phyloP scores from a whole-genome alignment of 2,888 invertebrate species.

The Tetheella fluctuosa region DNA sequence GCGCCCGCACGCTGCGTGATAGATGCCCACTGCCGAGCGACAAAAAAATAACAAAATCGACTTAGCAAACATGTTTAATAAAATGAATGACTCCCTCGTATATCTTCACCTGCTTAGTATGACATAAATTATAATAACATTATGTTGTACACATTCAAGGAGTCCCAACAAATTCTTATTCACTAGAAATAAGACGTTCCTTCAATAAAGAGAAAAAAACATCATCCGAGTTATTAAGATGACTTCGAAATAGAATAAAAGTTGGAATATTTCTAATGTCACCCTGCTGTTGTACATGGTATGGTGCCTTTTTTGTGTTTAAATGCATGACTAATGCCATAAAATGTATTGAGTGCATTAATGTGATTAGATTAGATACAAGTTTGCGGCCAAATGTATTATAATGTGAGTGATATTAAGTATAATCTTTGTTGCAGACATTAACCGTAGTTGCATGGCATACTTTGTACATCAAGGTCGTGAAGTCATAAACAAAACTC shows the following conservation, averaged over 20 bases:
- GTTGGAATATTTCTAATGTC: slow-evolving; percentile 60
- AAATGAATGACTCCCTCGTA: slow-evolving; percentile 82
- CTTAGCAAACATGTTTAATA: slow-evolving; percentile 83
- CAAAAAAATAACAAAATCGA: slow-evolving; percentile 82
- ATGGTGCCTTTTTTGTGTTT: slow-evolving; percentile 54
- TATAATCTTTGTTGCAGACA: neutral
- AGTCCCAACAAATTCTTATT: slow-evolving; percentile 82
- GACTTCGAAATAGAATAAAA: slow-evolving; percentile 67
- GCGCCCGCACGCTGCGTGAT: slow-evolving; percentile 82
- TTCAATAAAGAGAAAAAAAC: slow-evolving; percentile 52
- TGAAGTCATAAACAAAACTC: too few relatives aligned
- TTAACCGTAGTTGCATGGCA: too few relatives aligned
- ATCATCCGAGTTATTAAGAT: slow-evolving; percentile 69
- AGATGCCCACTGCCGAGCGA: slow-evolving; percentile 75
- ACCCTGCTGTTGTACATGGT: slow-evolving; percentile 54
- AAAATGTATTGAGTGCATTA: neutral
- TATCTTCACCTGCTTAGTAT: slow-evolving; percentile 84
- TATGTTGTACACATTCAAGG: slow-evolving; percentile 81
- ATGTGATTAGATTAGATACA: neutral
- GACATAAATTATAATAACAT: slow-evolving; percentile 84
- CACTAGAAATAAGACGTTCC: slow-evolving; percentile 78
- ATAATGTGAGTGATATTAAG: neutral
- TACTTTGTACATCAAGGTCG: too few relatives aligned
- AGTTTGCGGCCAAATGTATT: neutral
- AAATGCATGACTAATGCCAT: slow-evolving; percentile 54